phyloP scores from a whole-genome alignment of 2,113 vertebrate genomes.

The Macheiramphus alcinus region DNA sequence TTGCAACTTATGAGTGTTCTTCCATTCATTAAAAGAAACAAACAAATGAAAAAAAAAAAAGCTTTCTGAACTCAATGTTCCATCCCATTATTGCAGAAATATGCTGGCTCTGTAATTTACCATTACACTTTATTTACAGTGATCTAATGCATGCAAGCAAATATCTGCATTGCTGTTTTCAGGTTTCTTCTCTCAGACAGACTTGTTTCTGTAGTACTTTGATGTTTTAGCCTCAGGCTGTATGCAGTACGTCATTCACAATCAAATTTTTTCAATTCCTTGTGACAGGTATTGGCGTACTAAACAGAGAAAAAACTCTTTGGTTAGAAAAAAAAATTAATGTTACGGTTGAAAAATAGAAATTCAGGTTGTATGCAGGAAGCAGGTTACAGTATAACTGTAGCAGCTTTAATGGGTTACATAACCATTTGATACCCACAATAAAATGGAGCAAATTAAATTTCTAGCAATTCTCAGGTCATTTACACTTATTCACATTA shows the following conservation, averaged over 20 bases:
- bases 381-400: neutral
- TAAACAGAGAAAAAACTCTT: neutral
- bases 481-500: neutral
- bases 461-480: neutral
- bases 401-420: neutral
- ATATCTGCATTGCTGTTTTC: neutral
- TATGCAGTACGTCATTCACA: neutral
- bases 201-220: neutral
- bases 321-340: neutral
- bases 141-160: neutral
- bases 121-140: neutral
- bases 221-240: neutral
- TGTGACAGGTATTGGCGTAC: neutral
- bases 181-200: neutral
- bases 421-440: neutral
- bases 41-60: neutral
- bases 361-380: neutral
- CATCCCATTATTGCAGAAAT: neutral
- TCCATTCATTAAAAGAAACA: neutral
- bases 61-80: neutral
- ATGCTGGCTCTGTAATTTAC: neutral
- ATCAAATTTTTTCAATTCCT: neutral
- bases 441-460: neutral
- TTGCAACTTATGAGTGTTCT: neutral
- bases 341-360: neutral